Conservation (phyloP, 1,140 invertebrate species). For the Goniozus legneri region DNA sequence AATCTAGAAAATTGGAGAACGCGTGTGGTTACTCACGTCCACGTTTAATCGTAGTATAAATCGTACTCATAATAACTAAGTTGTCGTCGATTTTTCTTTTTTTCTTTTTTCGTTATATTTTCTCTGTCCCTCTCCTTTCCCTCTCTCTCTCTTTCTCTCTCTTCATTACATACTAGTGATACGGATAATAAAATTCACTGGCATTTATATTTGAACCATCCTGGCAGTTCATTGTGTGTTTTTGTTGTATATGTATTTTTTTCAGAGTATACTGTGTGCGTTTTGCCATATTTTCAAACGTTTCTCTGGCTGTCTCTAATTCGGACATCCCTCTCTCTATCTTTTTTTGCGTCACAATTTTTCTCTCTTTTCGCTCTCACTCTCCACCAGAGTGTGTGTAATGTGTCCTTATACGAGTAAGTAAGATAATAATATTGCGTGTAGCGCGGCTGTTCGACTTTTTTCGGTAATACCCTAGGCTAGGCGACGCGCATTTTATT, state of each 20-base stretch:
- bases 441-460: background rate
- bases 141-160: too few relatives aligned
- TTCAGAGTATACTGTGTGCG: constrained; percentile 39
- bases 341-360: background rate
- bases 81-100: constrained; percentile 32
- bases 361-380: background rate
- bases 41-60: constrained; percentile 46
- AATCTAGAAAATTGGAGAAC: constrained; percentile 22
- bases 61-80: constrained; percentile 26
- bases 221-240: constrained; percentile 52
- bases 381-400: background rate
- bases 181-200: constrained; percentile 55
- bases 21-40: too few relatives aligned
- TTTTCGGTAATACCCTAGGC: too few relatives aligned
- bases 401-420: too few relatives aligned
- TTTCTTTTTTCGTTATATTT: too few relatives aligned
- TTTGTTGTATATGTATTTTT: constrained; percentile 13
- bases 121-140: too few relatives aligned
- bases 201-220: constrained; percentile 52
- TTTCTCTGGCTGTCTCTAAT: constrained; percentile 1
- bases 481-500: too few relatives aligned
- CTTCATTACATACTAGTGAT: constrained; percentile 52
- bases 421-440: background rate
- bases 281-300: constrained; percentile 20
- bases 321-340: background rate